Percentiles rank a stretch among this genome's conserved stretches.
Evolutionary conservation across 2,113 vertebrate genomes (phyloP).

Genomic region (Saguinus imperator): DNA sequence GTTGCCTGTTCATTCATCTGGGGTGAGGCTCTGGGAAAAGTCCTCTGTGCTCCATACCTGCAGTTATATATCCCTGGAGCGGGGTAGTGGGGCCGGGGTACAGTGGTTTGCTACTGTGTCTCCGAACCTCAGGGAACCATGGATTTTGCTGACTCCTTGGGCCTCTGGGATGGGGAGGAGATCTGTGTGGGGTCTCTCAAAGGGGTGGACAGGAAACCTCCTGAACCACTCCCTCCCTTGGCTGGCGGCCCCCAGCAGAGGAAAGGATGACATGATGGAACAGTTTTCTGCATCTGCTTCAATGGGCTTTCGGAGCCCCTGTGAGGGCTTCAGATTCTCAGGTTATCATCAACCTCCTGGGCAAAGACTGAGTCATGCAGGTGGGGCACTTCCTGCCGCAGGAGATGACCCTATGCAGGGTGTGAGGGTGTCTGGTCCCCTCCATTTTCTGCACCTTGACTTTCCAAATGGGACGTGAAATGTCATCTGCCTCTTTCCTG

Average conservation of each 20-base stretch:
- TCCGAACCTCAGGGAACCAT: neutral
- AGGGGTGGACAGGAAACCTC: neutral
- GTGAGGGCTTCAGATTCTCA: neutral
- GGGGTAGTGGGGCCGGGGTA: neutral
- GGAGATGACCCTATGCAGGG: rapidly evolving
- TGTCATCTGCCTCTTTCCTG: neutral
- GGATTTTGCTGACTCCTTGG: neutral
- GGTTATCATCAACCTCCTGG: neutral
- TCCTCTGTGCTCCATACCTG: neutral
- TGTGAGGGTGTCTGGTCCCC: neutral
- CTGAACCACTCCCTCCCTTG: neutral
- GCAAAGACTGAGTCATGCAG: neutral
- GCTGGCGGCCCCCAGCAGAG: neutral
- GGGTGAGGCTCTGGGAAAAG: neutral
- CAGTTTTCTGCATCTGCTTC: neutral
- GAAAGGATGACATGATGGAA: neutral
- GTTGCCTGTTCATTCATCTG: neutral
- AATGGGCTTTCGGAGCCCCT: neutral
- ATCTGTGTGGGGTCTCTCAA: neutral
- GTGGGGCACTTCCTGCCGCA: neutral
- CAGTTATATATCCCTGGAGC: too few relatives aligned
- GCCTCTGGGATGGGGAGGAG: neutral
- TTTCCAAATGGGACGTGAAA: neutral
- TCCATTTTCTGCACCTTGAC: neutral
- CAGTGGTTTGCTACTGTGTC: neutral